These are phyloP conservation scores for Corvus moneduloides DNA, from an alignment of 2,113 vertebrate species.

Conservation along the genomic window DNA sequence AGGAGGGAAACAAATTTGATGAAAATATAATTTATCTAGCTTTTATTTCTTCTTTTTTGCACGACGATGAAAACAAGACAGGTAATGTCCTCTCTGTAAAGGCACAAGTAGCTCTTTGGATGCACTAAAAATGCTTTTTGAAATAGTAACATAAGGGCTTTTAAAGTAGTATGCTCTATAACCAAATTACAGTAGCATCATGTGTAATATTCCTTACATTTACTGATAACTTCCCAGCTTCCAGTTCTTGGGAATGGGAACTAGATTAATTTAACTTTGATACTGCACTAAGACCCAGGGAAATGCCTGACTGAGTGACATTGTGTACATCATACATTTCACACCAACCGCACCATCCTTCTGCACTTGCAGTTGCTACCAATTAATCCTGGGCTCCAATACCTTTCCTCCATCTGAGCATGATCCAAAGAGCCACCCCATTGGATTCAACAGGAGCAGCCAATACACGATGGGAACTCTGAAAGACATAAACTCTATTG, in stretches of 20 bases:
- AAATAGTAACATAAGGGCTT: background rate
- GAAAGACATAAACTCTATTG: background rate
- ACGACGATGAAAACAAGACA: background rate
- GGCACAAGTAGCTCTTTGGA: background rate
- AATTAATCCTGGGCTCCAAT: background rate
- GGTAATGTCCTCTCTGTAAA: background rate
- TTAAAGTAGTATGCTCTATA: background rate
- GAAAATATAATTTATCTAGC: background rate
- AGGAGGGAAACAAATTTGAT: background rate
- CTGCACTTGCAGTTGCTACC: background rate
- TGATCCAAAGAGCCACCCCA: background rate
- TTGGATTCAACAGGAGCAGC: background rate
- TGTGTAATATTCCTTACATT: background rate
- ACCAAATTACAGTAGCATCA: background rate
- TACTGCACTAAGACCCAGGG: background rate
- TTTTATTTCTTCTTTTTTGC: background rate
- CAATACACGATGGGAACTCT: accelerated
- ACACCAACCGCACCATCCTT: background rate
- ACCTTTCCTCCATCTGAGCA: background rate
- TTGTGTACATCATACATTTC: background rate
- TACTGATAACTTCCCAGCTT: background rate
- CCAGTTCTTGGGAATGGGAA: background rate
- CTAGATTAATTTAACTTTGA: background rate
- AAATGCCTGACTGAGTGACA: background rate
- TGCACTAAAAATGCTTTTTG: background rate